These are phyloP conservation scores for Phortica variegata DNA, from an alignment of 1,140 invertebrate species.

Conservation along the genomic window DNA sequence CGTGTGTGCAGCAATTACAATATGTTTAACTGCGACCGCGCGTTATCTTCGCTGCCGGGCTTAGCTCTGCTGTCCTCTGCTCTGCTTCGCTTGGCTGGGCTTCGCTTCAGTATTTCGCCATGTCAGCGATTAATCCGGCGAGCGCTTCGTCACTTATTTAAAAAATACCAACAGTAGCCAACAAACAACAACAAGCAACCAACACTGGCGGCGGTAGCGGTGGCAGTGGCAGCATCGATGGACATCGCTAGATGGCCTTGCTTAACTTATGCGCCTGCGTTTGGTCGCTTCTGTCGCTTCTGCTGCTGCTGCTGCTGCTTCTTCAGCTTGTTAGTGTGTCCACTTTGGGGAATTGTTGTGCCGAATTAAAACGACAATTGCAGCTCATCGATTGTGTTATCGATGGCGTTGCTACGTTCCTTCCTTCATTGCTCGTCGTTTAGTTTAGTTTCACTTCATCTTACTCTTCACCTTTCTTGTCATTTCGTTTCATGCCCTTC, in stretches of 20 bases:
- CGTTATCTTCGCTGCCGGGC: conserved; percentile 30
- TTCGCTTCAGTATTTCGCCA: conserved; percentile 16
- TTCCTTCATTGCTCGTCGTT: conserved; percentile 10
- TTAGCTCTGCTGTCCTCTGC: conserved; percentile 5
- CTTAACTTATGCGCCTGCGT: conserved; percentile 16
- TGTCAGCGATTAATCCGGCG: conserved; percentile 52
- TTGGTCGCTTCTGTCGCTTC: neutral
- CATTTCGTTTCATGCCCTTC: too few species aligned
- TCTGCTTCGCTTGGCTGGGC: conserved; percentile 10
- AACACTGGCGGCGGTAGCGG: too few species aligned
- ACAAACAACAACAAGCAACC: too few species aligned
- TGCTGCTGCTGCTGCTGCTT: too few species aligned
- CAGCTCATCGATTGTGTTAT: conserved; percentile 52
- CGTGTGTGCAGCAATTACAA: conserved; percentile 45
- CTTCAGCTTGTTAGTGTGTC: too few species aligned
- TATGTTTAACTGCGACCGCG: conserved; percentile 55
- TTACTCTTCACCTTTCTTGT: too few species aligned
- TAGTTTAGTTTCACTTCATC: too few species aligned
- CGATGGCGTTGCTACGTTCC: conserved; percentile 42
- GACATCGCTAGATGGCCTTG: conserved; percentile 31
- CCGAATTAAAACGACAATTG: conserved; percentile 12
- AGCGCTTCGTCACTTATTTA: conserved; percentile 31
- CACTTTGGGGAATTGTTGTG: conserved; percentile 13
- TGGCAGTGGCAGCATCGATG: too few species aligned
- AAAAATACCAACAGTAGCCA: conserved; percentile 10